A percentile compares a stretch with the other conserved stretches of the same genome.
These are phyloP conservation scores for Todiramphus saurophagus DNA, from an alignment of 2,113 vertebrate genomes.

Conservation along the genomic window DNA sequence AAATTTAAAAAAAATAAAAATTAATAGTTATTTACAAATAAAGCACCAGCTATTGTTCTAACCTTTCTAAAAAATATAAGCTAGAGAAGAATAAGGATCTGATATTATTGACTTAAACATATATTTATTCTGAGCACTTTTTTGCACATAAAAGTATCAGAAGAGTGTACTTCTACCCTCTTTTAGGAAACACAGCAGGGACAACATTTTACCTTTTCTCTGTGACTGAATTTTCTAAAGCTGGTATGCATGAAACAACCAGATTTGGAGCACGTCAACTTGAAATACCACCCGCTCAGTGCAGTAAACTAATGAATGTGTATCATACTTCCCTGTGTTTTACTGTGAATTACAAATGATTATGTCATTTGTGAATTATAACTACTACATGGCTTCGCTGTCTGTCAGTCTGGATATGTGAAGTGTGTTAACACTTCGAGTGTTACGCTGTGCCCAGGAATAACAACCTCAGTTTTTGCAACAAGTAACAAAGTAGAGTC, in stretches of 20 bases:
- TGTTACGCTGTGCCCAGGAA: neutral
- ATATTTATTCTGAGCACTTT: neutral
- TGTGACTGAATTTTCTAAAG: neutral
- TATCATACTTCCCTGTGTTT: neutral
- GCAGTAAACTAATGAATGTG: neutral
- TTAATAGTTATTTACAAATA: neutral
- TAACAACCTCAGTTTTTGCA: neutral
- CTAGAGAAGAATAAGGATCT: neutral
- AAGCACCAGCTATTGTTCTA: neutral
- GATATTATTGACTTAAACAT: neutral
- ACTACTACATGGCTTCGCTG: neutral
- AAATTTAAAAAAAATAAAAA: neutral
- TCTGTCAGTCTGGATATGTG: neutral
- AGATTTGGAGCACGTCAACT: fast-evolving
- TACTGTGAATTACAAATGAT: neutral
- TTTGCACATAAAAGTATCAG: neutral
- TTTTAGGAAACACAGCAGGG: neutral
- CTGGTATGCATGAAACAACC: neutral
- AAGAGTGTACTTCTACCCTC: neutral
- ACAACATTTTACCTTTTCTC: neutral
- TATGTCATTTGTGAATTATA: neutral
- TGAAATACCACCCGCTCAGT: neutral
- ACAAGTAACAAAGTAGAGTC: neutral
- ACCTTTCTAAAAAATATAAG: neutral
- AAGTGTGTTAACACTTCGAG: neutral